phyloP scores from a whole-genome alignment of 2,797 vertebrate species.

The Adrianichthys oophorus region DNA sequence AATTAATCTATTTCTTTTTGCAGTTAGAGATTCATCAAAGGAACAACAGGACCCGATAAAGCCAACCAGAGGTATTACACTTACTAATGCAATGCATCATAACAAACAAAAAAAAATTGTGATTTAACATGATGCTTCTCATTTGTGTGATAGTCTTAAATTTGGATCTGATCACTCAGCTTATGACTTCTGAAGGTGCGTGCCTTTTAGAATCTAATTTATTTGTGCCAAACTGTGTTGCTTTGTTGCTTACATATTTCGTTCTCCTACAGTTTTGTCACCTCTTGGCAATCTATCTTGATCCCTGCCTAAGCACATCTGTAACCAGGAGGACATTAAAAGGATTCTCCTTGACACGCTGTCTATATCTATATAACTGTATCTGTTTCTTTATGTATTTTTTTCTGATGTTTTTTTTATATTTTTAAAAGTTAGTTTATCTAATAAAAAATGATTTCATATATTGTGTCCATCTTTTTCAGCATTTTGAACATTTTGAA shows the following conservation, averaged over 20 bases:
- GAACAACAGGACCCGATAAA: constrained; percentile 87
- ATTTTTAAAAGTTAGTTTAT: constrained; percentile 3
- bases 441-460: constrained; percentile 21
- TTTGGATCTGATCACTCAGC: constrained; percentile 84
- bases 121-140: constrained; percentile 2
- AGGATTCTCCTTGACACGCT: constrained; percentile 78
- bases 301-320: constrained; percentile 83
- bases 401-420: constrained; percentile 17
- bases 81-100: neutral
- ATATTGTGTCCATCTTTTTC: constrained; percentile 11
- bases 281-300: constrained; percentile 84
- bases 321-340: constrained; percentile 88
- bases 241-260: neutral
- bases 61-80: constrained; percentile 82
- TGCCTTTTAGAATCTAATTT: no score
- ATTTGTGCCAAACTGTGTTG: neutral
- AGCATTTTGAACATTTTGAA: neutral
- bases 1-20: constrained; percentile 36
- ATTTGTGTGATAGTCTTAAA: constrained; percentile 80
- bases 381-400: constrained; percentile 75
- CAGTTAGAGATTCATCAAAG: constrained; percentile 87
- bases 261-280: constrained; percentile 81
- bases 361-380: no score
- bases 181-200: constrained; percentile 91
- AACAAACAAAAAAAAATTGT: neutral